phyloP scores from a whole-genome alignment of 2,888 invertebrate species.

The Chaetogeoica ovagalla region DNA sequence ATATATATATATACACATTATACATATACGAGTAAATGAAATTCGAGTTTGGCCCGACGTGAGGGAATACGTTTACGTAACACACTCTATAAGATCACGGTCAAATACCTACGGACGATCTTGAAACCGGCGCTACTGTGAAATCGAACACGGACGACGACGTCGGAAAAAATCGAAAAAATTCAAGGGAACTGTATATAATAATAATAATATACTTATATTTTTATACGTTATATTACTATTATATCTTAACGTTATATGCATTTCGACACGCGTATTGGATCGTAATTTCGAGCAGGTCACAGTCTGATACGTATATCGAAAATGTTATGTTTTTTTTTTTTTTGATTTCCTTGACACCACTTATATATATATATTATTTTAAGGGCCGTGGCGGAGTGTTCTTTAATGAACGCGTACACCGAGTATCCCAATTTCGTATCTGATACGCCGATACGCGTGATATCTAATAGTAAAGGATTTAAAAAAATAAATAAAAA shows the following conservation, averaged over 20 bases:
- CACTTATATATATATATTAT: background rate
- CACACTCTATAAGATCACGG: conserved; percentile 18
- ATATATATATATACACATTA: too few species aligned
- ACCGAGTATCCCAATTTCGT: too few species aligned
- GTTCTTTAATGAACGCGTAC: background rate
- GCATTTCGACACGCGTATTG: conserved; percentile 39
- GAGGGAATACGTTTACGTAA: conserved; percentile 5
- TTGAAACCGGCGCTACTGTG: conserved; percentile 28
- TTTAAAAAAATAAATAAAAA: too few species aligned
- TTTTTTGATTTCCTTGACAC: conserved; percentile 6
- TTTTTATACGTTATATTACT: too few species aligned
- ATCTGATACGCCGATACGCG: too few species aligned
- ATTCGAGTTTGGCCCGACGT: too few species aligned
- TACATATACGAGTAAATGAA: too few species aligned
- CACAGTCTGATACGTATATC: conserved; percentile 34
- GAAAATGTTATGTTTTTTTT: conserved; percentile 33
- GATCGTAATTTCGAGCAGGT: conserved; percentile 32
- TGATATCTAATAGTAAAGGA: too few species aligned
- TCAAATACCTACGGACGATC: conserved; percentile 16
- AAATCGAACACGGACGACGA: background rate
- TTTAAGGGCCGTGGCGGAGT: background rate
- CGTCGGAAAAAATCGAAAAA: background rate
- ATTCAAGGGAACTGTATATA: conserved; percentile 8
- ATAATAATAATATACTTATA: background rate
- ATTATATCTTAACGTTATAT: conserved; percentile 4